phyloP scores from a whole-genome alignment of 2,888 invertebrate genomes.

The Tanytarsus gracilentus region DNA sequence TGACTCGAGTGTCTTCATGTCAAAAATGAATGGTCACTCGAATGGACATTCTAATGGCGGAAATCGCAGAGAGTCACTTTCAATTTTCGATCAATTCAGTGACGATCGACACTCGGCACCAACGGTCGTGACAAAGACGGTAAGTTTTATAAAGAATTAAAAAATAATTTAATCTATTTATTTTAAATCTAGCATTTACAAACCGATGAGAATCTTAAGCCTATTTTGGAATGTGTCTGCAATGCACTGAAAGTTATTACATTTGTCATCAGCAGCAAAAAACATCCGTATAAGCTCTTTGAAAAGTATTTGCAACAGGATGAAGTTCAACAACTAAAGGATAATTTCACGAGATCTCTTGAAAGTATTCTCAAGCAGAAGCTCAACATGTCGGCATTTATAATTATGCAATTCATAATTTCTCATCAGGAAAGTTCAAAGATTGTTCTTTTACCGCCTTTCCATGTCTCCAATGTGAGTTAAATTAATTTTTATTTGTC shows the following conservation, averaged over 20 bases:
- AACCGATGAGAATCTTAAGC: not conserved
- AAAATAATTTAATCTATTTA: not conserved
- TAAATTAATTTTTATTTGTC: not conserved
- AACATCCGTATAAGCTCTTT: not conserved
- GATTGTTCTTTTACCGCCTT: conserved; percentile 35
- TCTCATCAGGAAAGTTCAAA: conserved; percentile 36
- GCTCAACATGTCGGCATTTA: conserved; percentile 39
- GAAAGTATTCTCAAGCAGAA: conserved; percentile 39
- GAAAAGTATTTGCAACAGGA: not conserved
- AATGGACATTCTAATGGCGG: not conserved
- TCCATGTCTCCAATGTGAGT: conserved; percentile 34
- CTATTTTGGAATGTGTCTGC: conserved; percentile 8
- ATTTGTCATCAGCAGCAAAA: conserved; percentile 32
- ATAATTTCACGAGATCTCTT: conserved; percentile 38
- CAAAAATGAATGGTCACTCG: not conserved
- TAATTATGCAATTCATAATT: conserved; percentile 38
- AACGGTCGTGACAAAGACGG: not conserved
- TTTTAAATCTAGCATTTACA: not conserved
- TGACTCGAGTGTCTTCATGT: not conserved
- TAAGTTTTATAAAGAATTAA: not conserved
- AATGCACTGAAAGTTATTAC: not conserved
- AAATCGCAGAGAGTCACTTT: conserved; percentile 38
- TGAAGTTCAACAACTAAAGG: conserved; percentile 30
- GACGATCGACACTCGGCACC: not conserved
- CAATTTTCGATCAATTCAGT: conserved; percentile 39